Percentiles rank a stretch among this genome's conserved stretches.
Conservation (phyloP, 2,888 invertebrate species). For the Oscheius sp. region DNA sequence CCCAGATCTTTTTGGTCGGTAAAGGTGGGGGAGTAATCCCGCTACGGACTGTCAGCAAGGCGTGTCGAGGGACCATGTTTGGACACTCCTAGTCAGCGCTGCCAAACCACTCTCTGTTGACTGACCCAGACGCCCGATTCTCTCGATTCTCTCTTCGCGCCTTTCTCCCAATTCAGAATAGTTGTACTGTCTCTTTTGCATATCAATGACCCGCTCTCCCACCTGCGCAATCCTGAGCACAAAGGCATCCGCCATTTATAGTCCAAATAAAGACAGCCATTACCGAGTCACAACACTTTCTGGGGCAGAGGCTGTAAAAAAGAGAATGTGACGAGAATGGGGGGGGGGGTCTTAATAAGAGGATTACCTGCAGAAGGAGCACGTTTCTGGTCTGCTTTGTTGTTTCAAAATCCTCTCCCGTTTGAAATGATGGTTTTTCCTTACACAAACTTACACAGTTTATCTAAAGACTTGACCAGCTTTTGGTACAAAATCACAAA, state of each 20-base stretch:
- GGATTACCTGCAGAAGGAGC: no score
- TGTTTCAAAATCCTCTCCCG: no score
- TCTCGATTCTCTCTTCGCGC: slow-evolving; percentile 16
- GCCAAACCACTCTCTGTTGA: slow-evolving; percentile 36
- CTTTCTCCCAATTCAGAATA: slow-evolving; percentile 15
- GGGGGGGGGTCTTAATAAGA: no score
- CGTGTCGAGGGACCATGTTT: slow-evolving; percentile 30
- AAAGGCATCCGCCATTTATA: slow-evolving; percentile 34
- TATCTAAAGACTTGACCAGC: no score
- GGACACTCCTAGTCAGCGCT: slow-evolving; percentile 22
- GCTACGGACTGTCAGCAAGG: slow-evolving; percentile 17
- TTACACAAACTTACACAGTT: no score
- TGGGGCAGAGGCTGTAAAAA: background rate
- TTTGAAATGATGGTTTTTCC: no score
- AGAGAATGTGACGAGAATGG: background rate
- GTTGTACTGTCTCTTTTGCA: background rate
- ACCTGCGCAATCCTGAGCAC: slow-evolving; percentile 34
- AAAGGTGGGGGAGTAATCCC: background rate
- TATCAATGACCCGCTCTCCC: slow-evolving; percentile 23
- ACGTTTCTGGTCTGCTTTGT: no score
- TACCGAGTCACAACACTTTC: background rate
- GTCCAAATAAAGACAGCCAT: slow-evolving; percentile 31
- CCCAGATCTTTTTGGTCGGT: background rate
- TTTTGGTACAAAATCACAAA: no score
- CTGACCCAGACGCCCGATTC: slow-evolving; percentile 27